These are phyloP conservation scores for Gopherus evgoodei DNA, from an alignment of 2,113 vertebrate genomes.

Conservation along the genomic window DNA sequence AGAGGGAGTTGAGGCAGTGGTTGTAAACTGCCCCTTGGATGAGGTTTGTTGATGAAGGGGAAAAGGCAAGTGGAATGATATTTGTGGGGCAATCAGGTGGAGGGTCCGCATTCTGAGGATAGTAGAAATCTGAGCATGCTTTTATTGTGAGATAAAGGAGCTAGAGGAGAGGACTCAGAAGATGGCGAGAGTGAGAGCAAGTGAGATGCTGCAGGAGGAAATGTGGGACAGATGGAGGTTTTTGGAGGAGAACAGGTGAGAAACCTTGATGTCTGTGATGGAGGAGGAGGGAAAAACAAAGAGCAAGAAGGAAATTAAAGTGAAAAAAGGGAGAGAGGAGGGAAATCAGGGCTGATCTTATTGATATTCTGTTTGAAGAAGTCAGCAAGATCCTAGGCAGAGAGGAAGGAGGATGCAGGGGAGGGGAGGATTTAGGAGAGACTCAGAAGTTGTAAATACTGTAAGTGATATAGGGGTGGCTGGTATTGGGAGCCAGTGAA, in stretches of 20 bases:
- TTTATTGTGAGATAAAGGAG: too few relatives aligned
- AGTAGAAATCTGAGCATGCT: too few relatives aligned
- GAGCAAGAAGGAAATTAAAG: too few relatives aligned
- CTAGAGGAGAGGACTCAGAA: too few relatives aligned
- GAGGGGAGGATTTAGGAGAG: not conserved
- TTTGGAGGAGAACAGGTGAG: too few relatives aligned
- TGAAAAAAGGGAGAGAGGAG: not conserved
- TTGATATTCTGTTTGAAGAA: not conserved
- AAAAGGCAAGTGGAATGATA: too few relatives aligned
- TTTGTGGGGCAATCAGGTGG: too few relatives aligned
- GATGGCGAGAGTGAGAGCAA: not conserved
- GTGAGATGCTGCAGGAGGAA: not conserved
- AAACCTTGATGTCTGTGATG: too few relatives aligned
- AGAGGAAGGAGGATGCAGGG: not conserved
- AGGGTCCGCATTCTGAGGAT: too few relatives aligned
- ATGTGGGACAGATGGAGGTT: too few relatives aligned
- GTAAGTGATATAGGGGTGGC: not conserved
- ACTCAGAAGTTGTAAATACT: slow-evolving; percentile 8
- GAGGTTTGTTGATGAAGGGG: too few relatives aligned
- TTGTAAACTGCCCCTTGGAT: not conserved
- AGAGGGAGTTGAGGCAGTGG: not conserved
- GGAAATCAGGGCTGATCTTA: not conserved
- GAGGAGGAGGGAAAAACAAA: too few relatives aligned
- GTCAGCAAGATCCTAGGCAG: not conserved
- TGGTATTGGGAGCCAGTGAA: not conserved